Conservation (phyloP, 2,113 vertebrate species). For the Halcyon senegalensis region DNA sequence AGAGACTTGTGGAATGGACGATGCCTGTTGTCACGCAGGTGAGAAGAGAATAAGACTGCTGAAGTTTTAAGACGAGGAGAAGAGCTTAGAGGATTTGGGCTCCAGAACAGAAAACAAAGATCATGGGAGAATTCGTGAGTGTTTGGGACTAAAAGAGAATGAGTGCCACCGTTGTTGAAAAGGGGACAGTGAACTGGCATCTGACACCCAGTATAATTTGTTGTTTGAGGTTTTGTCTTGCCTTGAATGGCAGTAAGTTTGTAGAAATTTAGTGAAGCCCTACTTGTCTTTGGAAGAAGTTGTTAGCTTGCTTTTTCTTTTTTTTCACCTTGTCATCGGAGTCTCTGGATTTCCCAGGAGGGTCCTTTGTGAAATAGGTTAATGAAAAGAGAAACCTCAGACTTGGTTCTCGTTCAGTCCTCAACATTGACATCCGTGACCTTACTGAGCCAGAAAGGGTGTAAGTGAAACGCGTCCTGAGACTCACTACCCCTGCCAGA, state of each 20-base stretch:
- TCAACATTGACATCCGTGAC: conserved; percentile 44
- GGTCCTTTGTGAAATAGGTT: conserved; percentile 65
- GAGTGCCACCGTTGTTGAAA: neutral
- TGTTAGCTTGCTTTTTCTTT: conserved; percentile 44
- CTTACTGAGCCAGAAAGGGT: conserved; percentile 65
- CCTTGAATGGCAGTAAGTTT: conserved; percentile 16
- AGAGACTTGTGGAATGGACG: conserved; percentile 26
- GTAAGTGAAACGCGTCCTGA: conserved; percentile 23
- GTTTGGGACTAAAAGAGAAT: conserved; percentile 23
- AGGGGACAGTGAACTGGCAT: conserved; percentile 26
- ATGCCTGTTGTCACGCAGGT: conserved; percentile 41
- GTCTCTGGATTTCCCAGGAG: conserved; percentile 63
- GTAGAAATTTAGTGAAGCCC: conserved; percentile 33
- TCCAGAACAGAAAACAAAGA: neutral
- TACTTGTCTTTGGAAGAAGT: conserved; percentile 57
- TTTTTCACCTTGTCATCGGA: conserved; percentile 50
- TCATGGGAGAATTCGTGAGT: neutral
- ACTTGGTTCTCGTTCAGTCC: conserved; percentile 63
- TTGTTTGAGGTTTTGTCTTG: conserved; percentile 29
- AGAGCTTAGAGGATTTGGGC: neutral
- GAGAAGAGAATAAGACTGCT: conserved; percentile 19
- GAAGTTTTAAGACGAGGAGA: conserved; percentile 17
- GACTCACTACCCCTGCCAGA: conserved; percentile 33
- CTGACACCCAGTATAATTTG: neutral
- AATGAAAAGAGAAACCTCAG: conserved; percentile 62